phyloP scores from a whole-genome alignment of 1,140 invertebrate species.

The Mesaphorura yosii region DNA sequence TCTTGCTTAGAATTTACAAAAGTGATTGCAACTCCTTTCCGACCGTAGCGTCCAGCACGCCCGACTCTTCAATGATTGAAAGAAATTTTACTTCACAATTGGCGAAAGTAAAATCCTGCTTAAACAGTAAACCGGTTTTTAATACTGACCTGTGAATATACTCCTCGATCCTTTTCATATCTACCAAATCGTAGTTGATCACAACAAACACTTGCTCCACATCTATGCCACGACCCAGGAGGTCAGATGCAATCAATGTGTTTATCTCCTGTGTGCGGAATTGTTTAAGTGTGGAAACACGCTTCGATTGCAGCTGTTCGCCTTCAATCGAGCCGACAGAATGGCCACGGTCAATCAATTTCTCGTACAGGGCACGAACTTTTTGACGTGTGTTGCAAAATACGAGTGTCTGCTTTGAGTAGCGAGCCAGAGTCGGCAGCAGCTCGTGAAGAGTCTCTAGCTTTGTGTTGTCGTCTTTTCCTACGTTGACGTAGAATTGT shows the following conservation, averaged over 20 bases:
- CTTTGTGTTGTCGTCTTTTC: neutral
- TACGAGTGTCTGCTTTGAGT: too few species aligned
- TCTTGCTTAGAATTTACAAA: neutral
- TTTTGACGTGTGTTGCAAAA: neutral
- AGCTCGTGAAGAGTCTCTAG: slow-evolving; percentile 2
- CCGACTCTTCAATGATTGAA: slow-evolving; percentile 10
- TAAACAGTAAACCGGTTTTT: too few species aligned
- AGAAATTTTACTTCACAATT: neutral
- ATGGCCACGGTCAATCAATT: too few species aligned
- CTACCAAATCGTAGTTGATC: slow-evolving; percentile 10
- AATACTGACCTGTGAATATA: slow-evolving; percentile 10
- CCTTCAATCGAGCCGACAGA: neutral
- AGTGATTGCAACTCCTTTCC: slow-evolving; percentile 8
- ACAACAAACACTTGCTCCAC: slow-evolving; percentile 4
- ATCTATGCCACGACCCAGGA: slow-evolving; percentile 10
- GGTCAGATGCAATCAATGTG: slow-evolving; percentile 3
- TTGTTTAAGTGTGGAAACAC: neutral
- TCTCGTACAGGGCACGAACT: too few species aligned
- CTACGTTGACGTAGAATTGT: slow-evolving; percentile 16
- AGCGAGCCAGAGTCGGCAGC: neutral
- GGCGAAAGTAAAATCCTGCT: slow-evolving; percentile 1
- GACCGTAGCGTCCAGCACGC: slow-evolving; percentile 4
- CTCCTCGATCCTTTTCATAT: neutral
- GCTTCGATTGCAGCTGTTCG: neutral
- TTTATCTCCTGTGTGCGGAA: neutral